These are phyloP conservation scores for Siniperca chuatsi DNA, from an alignment of 2,113 vertebrate genomes.

Conservation along the genomic window DNA sequence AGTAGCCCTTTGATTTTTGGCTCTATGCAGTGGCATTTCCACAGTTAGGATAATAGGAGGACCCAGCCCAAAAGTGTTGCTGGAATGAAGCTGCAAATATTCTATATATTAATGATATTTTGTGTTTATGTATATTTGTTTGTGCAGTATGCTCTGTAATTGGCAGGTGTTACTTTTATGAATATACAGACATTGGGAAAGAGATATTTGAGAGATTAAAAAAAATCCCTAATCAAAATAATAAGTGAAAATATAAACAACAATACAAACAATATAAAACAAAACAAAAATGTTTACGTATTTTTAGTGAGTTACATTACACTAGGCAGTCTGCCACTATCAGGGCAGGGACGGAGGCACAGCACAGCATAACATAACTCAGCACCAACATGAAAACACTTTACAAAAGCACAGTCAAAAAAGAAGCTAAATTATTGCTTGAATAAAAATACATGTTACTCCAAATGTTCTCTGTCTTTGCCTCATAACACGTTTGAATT, in stretches of 20 bases:
- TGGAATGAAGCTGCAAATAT: background rate
- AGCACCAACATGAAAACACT: background rate
- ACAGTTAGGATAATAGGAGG: background rate
- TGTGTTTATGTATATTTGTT: background rate
- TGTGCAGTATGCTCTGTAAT: background rate
- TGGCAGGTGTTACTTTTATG: background rate
- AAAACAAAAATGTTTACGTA: too few relatives aligned
- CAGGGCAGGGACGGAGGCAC: background rate
- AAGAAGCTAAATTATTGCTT: background rate
- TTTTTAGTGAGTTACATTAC: background rate
- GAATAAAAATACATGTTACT: background rate
- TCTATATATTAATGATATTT: background rate
- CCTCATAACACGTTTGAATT: background rate
- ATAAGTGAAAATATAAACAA: background rate
- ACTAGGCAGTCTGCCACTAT: background rate
- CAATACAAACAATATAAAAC: too few relatives aligned
- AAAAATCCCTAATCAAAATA: background rate
- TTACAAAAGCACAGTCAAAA: too few relatives aligned
- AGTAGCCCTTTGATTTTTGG: constrained; percentile 1
- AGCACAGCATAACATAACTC: background rate
- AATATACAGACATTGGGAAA: background rate
- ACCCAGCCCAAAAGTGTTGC: too few relatives aligned
- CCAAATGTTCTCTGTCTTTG: constrained; percentile 1
- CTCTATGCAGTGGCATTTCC: background rate
- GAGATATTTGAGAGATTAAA: background rate